These are phyloP conservation scores for Gymnoscelis rufifasciata DNA, from an alignment of 2,888 invertebrate species.

Conservation along the genomic window DNA sequence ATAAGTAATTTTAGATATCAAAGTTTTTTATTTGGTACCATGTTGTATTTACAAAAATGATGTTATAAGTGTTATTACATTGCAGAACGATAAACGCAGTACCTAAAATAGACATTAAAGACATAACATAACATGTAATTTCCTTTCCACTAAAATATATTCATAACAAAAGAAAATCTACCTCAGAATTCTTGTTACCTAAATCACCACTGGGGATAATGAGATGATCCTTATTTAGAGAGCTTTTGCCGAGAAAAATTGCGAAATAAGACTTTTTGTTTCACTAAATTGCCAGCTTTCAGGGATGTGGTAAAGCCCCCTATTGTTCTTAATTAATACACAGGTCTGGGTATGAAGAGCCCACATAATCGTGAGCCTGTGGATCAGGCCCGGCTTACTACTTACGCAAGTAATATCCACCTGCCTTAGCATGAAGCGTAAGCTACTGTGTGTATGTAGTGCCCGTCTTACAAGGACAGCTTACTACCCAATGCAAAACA, in stretches of 20 bases:
- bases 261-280: conserved; percentile 39
- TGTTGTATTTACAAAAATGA: too few relatives aligned
- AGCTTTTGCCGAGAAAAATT: conserved; percentile 39
- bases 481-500: too few relatives aligned
- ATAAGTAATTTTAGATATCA: too few relatives aligned
- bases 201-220: conserved; percentile 44
- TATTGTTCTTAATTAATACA: conserved; percentile 21
- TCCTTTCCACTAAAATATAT: conserved; percentile 1
- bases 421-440: background rate
- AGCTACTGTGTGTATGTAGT: background rate
- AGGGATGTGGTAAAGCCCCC: conserved; percentile 16
- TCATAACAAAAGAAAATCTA: conserved; percentile 12
- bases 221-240: conserved; percentile 44
- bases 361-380: conserved; percentile 12
- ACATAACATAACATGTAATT: too few relatives aligned
- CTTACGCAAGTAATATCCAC: conserved; percentile 5
- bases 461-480: too few relatives aligned
- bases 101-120: too few relatives aligned
- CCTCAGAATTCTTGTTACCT: conserved; percentile 35
- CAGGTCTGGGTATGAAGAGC: conserved; percentile 12
- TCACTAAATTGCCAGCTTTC: conserved; percentile 26
- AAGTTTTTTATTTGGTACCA: too few relatives aligned
- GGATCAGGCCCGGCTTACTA: conserved; percentile 12
- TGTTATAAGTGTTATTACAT: too few relatives aligned
- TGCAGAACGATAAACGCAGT: too few relatives aligned